A percentile compares a stretch with the other conserved stretches of the same genome.
phyloP scores from a whole-genome alignment of 2,888 invertebrate species.

The Pheosia tremula region DNA sequence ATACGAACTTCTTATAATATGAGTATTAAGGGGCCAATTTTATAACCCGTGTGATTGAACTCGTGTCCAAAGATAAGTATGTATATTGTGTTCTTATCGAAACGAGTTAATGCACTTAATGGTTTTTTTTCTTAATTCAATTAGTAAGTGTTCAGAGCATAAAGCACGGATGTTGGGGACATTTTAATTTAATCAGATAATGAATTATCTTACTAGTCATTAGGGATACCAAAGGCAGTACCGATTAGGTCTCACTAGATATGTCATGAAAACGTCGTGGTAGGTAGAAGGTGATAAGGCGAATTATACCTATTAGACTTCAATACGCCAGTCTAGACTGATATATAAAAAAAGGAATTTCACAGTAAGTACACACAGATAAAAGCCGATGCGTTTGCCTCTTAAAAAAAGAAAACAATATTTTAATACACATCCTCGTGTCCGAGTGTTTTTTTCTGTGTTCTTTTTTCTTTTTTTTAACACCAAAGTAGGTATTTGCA shows the following conservation, averaged over 20 bases:
- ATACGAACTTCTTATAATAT: constrained; percentile 16
- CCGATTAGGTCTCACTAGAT: background rate
- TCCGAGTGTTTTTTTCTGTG: no score
- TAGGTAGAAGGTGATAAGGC: background rate
- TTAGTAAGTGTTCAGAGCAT: background rate
- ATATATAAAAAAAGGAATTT: no score
- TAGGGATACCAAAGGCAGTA: background rate
- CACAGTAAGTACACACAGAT: no score
- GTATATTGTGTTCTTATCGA: constrained; percentile 1
- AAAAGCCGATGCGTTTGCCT: no score
- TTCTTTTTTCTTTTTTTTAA: constrained; percentile 1
- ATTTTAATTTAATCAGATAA: constrained; percentile 6
- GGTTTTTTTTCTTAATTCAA: constrained; percentile 24
- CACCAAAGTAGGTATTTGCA: constrained; percentile 10
- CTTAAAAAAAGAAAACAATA: no score
- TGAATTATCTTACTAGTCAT: constrained; percentile 1
- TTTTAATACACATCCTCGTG: no score
- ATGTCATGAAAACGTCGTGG: background rate
- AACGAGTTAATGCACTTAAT: constrained; percentile 13
- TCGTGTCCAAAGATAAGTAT: constrained; percentile 4
- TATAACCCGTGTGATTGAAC: constrained; percentile 6
- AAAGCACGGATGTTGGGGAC: constrained; percentile 6
- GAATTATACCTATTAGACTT: no score
- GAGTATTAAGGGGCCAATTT: constrained; percentile 10
- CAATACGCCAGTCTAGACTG: no score